Base-by-base conservation (phyloP, 2,113 vertebrate species). In the Centropristis striata region DNA sequence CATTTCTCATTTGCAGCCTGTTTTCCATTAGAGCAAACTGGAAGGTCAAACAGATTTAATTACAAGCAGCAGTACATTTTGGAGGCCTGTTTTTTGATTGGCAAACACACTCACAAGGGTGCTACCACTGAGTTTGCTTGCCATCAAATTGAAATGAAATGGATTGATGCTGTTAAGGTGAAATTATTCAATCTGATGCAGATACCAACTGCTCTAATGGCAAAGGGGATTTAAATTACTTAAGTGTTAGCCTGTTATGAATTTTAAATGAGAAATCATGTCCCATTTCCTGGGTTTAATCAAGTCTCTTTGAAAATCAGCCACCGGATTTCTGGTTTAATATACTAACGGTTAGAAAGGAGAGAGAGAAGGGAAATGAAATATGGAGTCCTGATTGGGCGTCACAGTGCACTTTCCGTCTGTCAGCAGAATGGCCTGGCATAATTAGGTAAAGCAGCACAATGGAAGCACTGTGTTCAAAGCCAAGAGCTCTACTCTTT, bases 231-330 rank as follows among this genome's bases (percentile, higher is more conserved):
- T 90, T 72, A 67, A 91, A 92, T 89, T 65, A 89, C 76, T 80
- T 76, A 90, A 93, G 80, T 87, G 80, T 90, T 90, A 79, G 65
- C 84, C 90, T 74, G 83, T 85, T 93, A 81, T 80, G 63, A 86
- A 91, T 92, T 91, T 88, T 88, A 90, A 91, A 86, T 80, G 64
- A 49, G 55, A 93, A 91, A 92, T 92, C 80, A 87, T 92, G 85
- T 89, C 77, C 83, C 57, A 79, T 85, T 93, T 88, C 77, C 59
- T 86, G 64, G 51, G 74, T 90, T 92, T 90, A 93, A 94, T 94
- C 91, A 93, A 88, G 82, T 81, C 80, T 75, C 84, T 92, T 87
- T 84, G 82, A 89, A 88, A 93, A 90, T 83, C 82, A 84, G 74
- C 61, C 88, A 89, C 57, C 16, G 23, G 78, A 90, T 90, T 90